Conservation (phyloP, 2,888 invertebrate genomes). For the Andrena camellia region DNA sequence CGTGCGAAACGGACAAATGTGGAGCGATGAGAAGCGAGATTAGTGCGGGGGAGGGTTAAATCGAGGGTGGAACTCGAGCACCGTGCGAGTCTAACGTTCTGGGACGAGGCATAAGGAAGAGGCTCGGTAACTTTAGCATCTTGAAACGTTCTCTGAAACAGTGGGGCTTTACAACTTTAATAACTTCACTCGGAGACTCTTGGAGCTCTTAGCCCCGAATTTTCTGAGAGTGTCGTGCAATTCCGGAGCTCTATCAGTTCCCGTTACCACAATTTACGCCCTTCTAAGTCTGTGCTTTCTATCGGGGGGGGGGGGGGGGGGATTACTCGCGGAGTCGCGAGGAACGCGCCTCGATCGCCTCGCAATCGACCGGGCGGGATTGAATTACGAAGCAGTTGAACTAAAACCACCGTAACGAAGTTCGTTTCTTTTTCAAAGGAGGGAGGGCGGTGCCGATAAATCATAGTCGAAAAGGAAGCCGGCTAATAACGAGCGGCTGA, state of each 20-base stretch:
- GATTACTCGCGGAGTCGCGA: not conserved
- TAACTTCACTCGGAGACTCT: not conserved
- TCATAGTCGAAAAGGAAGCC: slow-evolving; percentile 63
- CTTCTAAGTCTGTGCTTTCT: not conserved
- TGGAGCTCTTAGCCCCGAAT: not conserved
- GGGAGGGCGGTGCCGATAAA: slow-evolving; percentile 63
- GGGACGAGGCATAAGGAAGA: not conserved
- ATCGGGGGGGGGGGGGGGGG: no score
- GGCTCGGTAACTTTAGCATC: not conserved
- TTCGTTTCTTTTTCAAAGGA: slow-evolving; percentile 27
- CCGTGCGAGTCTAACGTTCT: not conserved
- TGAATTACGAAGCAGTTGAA: slow-evolving; percentile 42
- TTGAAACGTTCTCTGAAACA: not conserved
- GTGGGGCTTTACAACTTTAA: not conserved
- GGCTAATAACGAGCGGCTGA: slow-evolving; percentile 61
- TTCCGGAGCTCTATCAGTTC: not conserved
- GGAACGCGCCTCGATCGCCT: slow-evolving; percentile 4
- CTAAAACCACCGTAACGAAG: slow-evolving; percentile 51
- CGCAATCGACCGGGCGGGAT: slow-evolving; percentile 45
- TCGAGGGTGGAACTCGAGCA: not conserved
- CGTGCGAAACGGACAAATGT: slow-evolving; percentile 19
- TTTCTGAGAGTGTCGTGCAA: not conserved
- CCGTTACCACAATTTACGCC: not conserved
- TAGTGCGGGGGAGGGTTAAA: not conserved
- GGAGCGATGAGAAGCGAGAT: slow-evolving; percentile 42